These are phyloP conservation scores for Galemys pyrenaicus DNA, from an alignment of 2,113 vertebrate genomes.

Conservation along the genomic window DNA sequence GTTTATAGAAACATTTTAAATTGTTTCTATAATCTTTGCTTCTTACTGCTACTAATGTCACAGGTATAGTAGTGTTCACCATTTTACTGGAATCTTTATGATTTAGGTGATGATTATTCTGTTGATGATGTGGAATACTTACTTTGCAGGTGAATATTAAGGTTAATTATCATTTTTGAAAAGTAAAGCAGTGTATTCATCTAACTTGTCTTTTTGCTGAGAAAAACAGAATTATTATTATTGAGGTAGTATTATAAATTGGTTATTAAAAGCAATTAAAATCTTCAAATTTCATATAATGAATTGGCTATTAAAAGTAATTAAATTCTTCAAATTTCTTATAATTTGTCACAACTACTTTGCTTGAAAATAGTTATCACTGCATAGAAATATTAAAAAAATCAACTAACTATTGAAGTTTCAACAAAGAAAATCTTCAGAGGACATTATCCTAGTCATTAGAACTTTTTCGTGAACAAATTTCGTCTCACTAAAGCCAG, in stretches of 20 bases:
- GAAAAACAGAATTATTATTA: conserved; percentile 70
- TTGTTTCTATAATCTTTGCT: conserved; percentile 16
- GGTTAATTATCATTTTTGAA: conserved; percentile 80
- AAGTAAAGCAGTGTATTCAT: conserved; percentile 66
- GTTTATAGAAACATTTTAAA: conserved; percentile 55
- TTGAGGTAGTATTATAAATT: conserved; percentile 73
- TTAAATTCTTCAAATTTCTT: conserved; percentile 50
- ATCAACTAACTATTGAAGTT: background rate
- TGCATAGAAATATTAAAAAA: conserved; percentile 62
- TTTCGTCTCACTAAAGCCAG: background rate
- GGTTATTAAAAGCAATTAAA: conserved; percentile 69
- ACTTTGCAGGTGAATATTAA: conserved; percentile 79
- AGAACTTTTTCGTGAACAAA: background rate
- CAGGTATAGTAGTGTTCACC: conserved; percentile 54
- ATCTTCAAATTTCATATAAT: conserved; percentile 44
- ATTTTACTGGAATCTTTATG: conserved; percentile 71
- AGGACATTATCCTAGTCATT: background rate
- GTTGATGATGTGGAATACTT: conserved; percentile 71
- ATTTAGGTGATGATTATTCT: conserved; percentile 73
- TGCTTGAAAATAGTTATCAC: conserved; percentile 66
- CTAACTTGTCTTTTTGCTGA: conserved; percentile 71
- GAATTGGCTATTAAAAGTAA: conserved; percentile 65
- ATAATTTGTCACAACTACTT: conserved; percentile 22
- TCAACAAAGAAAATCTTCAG: background rate
- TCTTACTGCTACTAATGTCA: conserved; percentile 58